Evolutionary conservation across 2,797 vertebrate genomes (phyloP), one percentile per base, ranked within the genome.

Genomic region (Bradypus variegatus): DNA sequence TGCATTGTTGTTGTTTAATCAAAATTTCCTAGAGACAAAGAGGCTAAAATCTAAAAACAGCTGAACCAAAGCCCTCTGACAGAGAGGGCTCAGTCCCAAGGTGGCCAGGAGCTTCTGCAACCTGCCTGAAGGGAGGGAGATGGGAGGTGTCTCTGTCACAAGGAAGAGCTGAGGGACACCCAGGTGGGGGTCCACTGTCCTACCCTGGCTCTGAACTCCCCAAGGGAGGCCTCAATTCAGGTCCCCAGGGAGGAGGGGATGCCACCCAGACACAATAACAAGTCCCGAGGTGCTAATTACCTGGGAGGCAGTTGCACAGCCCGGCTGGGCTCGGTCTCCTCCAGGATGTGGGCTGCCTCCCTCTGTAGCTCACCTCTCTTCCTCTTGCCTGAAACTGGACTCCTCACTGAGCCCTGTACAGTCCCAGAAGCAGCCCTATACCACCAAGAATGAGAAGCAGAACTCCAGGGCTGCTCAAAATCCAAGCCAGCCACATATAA

Each of bases 11-110:
- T 48, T 81, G 79, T 73, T 48, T 38, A 81, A 84, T 88, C 65
- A 48, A 72, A 89, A 62, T 72, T 83, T 78, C 62, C 92, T 58
- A 72, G 73, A 75, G 53, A 84, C 55, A 41, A 90, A 93, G 87
- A 92, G 6, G 62, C 72, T 88, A 50, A 80, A 78, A 86, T 88
- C 23, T 72, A 67, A 79, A 90, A 89, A 50, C 58, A 75, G 48
- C 11, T 27, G n/a, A 88, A 45, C 73, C 50, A 86, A 87, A 93
- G 18, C 18, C 31, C 9, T 48, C 21, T 41, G 64, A 78, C 60
- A 77, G 83, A 62, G 48, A 45, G 45, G 41, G 21, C 31, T 80
- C n/a, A 5, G 5, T 72, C 73, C 77, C 53, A 4, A 5, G 50
- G 31, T 1, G 27, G 53, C 21, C 2, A 2, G 11, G 77, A 6